phyloP scores from a whole-genome alignment of 1,140 invertebrate species.

The Danaus melanippus region DNA sequence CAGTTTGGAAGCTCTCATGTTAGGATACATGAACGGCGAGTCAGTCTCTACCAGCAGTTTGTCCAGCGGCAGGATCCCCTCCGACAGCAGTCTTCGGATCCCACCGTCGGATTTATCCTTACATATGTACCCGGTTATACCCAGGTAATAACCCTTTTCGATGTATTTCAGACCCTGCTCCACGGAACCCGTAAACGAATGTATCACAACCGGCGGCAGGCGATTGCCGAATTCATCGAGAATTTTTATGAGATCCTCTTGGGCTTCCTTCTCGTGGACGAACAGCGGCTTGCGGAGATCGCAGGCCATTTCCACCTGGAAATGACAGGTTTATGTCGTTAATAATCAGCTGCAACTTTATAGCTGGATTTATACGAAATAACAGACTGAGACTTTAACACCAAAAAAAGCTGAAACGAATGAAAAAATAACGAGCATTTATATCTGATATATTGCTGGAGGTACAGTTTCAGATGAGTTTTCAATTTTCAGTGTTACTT shows the following conservation, averaged over 20 bases:
- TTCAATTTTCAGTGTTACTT: too few species aligned
- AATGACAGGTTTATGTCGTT: conserved; percentile 14
- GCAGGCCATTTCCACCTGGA: conserved; percentile 87
- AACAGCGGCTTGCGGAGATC: conserved; percentile 90
- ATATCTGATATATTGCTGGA: too few species aligned
- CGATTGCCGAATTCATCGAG: conserved; percentile 71
- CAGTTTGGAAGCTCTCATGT: conserved; percentile 93
- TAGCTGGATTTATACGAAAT: too few species aligned
- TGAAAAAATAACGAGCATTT: too few species aligned
- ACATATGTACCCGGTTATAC: conserved; percentile 85
- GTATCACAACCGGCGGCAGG: conserved; percentile 88
- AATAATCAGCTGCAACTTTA: too few species aligned
- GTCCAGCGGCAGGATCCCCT: conserved; percentile 86
- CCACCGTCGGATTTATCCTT: conserved; percentile 95
- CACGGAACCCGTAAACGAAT: conserved; percentile 93
- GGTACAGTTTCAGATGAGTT: too few species aligned
- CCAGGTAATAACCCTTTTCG: conserved; percentile 85
- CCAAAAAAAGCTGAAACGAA: too few species aligned
- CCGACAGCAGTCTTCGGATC: conserved; percentile 86
- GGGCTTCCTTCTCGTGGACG: conserved; percentile 92
- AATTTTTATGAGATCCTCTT: conserved; percentile 80
- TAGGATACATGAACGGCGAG: conserved; percentile 97
- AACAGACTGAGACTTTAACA: too few species aligned
- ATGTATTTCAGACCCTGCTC: conserved; percentile 89
- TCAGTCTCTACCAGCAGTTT: conserved; percentile 92